phyloP scores from a whole-genome alignment of 1,140 invertebrate species.

The Papilio xuthus region DNA sequence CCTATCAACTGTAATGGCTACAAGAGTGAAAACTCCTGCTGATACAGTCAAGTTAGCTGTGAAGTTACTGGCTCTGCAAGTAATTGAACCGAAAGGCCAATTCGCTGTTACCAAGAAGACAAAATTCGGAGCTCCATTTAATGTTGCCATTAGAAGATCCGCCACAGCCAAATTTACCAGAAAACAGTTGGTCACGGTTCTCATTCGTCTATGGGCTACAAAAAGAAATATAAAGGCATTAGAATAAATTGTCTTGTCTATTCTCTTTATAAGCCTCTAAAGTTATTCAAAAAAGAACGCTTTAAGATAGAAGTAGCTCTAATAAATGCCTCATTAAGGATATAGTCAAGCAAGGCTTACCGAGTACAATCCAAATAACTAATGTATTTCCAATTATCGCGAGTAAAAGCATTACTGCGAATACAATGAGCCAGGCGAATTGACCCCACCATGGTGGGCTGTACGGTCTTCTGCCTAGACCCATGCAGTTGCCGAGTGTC shows the following conservation, averaged over 20 bases:
- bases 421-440: constrained; percentile 85
- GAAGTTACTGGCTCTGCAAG: constrained; percentile 94
- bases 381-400: constrained; percentile 90
- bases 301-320: too few relatives aligned
- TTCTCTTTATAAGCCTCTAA: too few relatives aligned
- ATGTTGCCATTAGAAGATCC: constrained; percentile 93
- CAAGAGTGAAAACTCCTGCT: constrained; percentile 93
- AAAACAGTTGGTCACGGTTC: constrained; percentile 97
- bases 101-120: constrained; percentile 90
- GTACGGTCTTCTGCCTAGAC: constrained; percentile 69
- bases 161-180: constrained; percentile 95
- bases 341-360: constrained; percentile 78
- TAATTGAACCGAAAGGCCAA: constrained; percentile 93
- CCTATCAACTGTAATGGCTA: constrained; percentile 91
- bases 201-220: constrained; percentile 91
- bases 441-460: constrained; percentile 79
- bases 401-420: constrained; percentile 88
- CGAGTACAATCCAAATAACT: constrained; percentile 93
- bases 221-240: constrained; percentile 21
- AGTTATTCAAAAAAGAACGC: background rate
- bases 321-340: background rate
- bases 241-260: too few relatives aligned
- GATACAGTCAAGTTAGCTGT: constrained; percentile 93
- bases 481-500: constrained; percentile 72
- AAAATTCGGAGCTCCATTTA: constrained; percentile 96